A percentile compares a stretch with the other conserved stretches of the same genome.
Evolutionary conservation across 1,140 invertebrate genomes (phyloP).

Genomic region (Pollicipes pollicipes): DNA sequence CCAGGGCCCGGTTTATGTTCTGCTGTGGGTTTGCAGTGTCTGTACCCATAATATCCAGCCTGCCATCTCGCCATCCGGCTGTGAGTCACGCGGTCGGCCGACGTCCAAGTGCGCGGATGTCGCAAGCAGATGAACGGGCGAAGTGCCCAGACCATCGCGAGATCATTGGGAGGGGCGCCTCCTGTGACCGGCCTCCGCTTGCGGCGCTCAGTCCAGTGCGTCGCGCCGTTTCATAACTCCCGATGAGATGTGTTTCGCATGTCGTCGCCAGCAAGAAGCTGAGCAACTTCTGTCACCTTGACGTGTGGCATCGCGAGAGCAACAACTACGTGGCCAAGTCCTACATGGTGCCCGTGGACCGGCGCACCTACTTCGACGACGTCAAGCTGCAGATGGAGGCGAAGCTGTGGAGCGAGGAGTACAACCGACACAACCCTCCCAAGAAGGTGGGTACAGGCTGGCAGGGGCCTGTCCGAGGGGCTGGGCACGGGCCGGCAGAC

Average conservation of each 20-base stretch:
- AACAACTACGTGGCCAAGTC: slow-evolving; percentile 42
- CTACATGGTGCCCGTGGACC: slow-evolving; percentile 28
- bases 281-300: slow-evolving; percentile 28
- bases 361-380: slow-evolving; percentile 37
- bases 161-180: background rate
- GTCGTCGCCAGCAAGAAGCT: slow-evolving; percentile 32
- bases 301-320: slow-evolving; percentile 32
- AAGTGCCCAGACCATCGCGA: background rate
- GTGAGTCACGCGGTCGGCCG: too few species aligned
- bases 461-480: background rate
- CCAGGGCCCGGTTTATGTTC: too few species aligned
- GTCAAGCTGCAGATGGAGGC: slow-evolving; percentile 38
- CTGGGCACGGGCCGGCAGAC: background rate
- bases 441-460: slow-evolving; percentile 32
- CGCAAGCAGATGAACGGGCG: background rate
- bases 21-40: too few species aligned
- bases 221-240: too few species aligned
- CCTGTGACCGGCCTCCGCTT: background rate
- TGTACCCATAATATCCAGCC: too few species aligned
- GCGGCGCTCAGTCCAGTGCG: too few species aligned
- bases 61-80: too few species aligned
- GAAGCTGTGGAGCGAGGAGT: slow-evolving; percentile 43
- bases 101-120: background rate
- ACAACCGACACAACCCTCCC: slow-evolving; percentile 40
- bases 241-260: background rate